Conservation (phyloP, 1,140 invertebrate genomes). For the Drosophila eugracilis region DNA sequence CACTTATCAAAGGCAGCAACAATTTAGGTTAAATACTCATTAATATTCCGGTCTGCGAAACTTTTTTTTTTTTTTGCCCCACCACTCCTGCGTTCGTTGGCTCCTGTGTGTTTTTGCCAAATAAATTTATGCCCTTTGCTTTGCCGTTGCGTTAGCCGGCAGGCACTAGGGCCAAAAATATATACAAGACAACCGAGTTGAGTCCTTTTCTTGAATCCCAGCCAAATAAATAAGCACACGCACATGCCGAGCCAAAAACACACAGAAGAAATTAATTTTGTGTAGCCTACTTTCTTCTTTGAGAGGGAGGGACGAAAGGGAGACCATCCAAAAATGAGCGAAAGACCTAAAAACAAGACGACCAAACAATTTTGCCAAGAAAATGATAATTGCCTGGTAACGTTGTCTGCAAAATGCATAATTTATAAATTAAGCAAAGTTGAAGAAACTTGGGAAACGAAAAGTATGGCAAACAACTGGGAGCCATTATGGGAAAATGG, state of each 20-base stretch:
- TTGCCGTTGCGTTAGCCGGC: constrained; percentile 56
- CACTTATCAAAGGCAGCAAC: constrained; percentile 84
- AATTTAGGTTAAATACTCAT: constrained; percentile 84
- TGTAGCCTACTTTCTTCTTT: constrained; percentile 70
- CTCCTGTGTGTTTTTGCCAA: constrained; percentile 65
- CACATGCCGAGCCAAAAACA: constrained; percentile 37
- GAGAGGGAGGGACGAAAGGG: too few species aligned
- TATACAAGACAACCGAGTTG: constrained; percentile 33
- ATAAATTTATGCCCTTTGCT: constrained; percentile 79
- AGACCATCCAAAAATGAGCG: constrained; percentile 19
- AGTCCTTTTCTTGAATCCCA: constrained; percentile 31
- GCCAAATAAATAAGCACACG: constrained; percentile 60
- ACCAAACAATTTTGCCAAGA: constrained; percentile 44
- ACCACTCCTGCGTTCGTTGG: neutral
- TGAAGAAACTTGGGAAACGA: constrained; percentile 32
- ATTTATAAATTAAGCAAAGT: constrained; percentile 78
- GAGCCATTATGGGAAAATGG: constrained; percentile 10
- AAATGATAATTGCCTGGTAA: constrained; percentile 80
- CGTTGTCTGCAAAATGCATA: constrained; percentile 69
- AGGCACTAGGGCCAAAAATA: constrained; percentile 57
- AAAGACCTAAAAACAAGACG: constrained; percentile 16
- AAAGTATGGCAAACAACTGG: constrained; percentile 21
- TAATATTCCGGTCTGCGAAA: constrained; percentile 83
- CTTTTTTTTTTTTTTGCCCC: too few species aligned
- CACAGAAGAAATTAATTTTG: constrained; percentile 55